Percentiles rank a stretch among this genome's conserved stretches.
phyloP scores from a whole-genome alignment of 2,113 vertebrate genomes.

The Zeus faber region DNA sequence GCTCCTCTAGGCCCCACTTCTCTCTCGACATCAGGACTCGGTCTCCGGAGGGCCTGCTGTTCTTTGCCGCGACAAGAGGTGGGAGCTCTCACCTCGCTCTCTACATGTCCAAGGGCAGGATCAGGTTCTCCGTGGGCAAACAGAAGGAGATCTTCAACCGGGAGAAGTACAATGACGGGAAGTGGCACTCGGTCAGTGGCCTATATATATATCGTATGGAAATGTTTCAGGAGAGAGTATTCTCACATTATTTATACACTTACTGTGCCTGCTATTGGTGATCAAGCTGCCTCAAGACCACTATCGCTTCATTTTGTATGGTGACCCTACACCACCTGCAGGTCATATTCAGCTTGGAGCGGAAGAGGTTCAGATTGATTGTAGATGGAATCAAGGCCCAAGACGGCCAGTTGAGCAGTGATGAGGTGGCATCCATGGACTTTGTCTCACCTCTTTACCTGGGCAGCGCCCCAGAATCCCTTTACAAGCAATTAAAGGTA shows the following conservation, averaged over 20 bases:
- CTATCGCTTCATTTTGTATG: not conserved
- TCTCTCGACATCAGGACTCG: slow-evolving; percentile 82
- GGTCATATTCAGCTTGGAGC: slow-evolving; percentile 83
- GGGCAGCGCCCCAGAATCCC: slow-evolving; percentile 73
- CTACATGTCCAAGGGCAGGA: slow-evolving; percentile 84
- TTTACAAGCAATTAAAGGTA: slow-evolving; percentile 67
- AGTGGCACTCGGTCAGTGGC: slow-evolving; percentile 89
- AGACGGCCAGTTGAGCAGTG: slow-evolving; percentile 68
- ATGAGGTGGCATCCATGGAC: slow-evolving; percentile 62
- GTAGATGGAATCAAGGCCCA: slow-evolving; percentile 84
- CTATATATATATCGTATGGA: too few relatives aligned
- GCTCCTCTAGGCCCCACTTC: slow-evolving; percentile 79
- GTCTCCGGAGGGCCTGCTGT: slow-evolving; percentile 81
- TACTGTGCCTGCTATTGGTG: not conserved
- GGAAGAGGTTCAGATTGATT: slow-evolving; percentile 71
- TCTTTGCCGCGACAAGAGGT: slow-evolving; percentile 71
- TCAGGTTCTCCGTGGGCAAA: slow-evolving; percentile 78
- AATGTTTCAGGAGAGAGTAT: not conserved
- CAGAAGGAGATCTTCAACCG: slow-evolving; percentile 81
- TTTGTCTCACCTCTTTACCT: slow-evolving; percentile 73
- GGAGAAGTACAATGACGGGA: slow-evolving; percentile 84
- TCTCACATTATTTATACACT: too few relatives aligned
- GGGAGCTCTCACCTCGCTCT: slow-evolving; percentile 79
- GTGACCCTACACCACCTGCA: too few relatives aligned
- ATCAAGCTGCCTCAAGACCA: not conserved